phyloP scores from a whole-genome alignment of 1,140 invertebrate genomes.

The Diuraphis noxia region DNA sequence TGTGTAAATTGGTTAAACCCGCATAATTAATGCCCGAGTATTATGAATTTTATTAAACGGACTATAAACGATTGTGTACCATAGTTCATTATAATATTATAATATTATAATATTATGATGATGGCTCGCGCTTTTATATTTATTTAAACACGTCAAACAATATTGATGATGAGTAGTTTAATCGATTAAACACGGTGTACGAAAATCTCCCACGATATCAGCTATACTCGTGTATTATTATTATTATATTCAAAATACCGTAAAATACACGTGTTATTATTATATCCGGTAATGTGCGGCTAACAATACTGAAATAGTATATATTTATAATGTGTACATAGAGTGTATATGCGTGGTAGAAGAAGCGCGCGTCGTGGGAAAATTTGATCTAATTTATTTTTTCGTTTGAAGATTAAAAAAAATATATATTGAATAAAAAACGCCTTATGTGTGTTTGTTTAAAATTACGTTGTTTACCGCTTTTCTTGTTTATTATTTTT shows the following conservation, averaged over 20 bases:
- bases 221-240: not conserved
- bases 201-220: conserved; percentile 41
- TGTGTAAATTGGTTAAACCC: not conserved
- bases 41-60: conserved; percentile 8
- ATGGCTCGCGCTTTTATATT: not conserved
- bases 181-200: conserved; percentile 38
- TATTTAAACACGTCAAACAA: not conserved
- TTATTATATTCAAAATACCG: not conserved
- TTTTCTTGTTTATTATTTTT: not conserved
- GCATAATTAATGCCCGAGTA: no score
- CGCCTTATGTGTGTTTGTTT: not conserved
- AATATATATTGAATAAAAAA: conserved; percentile 10
- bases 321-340: not conserved
- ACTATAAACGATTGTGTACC: conserved; percentile 8
- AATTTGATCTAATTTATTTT: conserved; percentile 14
- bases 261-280: conserved; percentile 30
- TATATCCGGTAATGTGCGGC: conserved; percentile 34
- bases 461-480: not conserved
- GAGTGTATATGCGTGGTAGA: not conserved
- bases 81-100: not conserved
- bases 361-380: conserved; percentile 9
- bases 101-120: not conserved
- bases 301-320: not conserved
- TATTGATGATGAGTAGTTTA: not conserved
- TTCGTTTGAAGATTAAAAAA: conserved; percentile 12